Evolutionary conservation across 2,888 invertebrate species (phyloP).

Genomic region (Drosophila acutilabella): DNA sequence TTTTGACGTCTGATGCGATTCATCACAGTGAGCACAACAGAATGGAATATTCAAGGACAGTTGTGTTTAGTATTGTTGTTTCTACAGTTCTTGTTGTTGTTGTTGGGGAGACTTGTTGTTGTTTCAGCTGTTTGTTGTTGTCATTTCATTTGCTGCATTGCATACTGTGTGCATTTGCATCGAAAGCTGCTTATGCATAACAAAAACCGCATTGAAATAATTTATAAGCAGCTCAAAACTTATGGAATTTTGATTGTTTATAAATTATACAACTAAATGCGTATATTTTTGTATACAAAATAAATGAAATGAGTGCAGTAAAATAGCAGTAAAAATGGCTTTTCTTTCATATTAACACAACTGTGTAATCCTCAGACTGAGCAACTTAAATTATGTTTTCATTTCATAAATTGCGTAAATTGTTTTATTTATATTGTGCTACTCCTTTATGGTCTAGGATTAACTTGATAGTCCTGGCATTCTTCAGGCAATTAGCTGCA

Average conservation of each 20-base stretch:
- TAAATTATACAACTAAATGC: not conserved
- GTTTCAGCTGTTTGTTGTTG: slow-evolving; percentile 12
- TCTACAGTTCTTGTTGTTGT: slow-evolving; percentile 3
- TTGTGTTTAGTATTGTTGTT: slow-evolving; percentile 4
- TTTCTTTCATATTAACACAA: not conserved
- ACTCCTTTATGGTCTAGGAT: not conserved
- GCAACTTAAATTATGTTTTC: slow-evolving; percentile 7
- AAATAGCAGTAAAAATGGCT: not conserved
- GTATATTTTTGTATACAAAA: not conserved
- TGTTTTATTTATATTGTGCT: not conserved
- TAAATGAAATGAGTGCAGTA: not conserved
- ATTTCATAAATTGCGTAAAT: slow-evolving; percentile 7
- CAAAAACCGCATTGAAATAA: slow-evolving; percentile 22
- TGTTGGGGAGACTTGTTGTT: not conserved
- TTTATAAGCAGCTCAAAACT: slow-evolving; percentile 36
- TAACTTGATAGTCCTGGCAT: slow-evolving; percentile 26
- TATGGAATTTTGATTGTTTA: slow-evolving; percentile 37
- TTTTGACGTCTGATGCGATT: slow-evolving; percentile 5
- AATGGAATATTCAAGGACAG: slow-evolving; percentile 25
- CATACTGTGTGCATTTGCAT: slow-evolving; percentile 33
- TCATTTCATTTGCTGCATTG: slow-evolving; percentile 14
- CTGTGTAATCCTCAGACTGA: not conserved
- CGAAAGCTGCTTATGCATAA: slow-evolving; percentile 46
- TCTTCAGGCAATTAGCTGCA: slow-evolving; percentile 40
- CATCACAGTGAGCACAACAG: slow-evolving; percentile 16